A percentile compares a stretch with the other conserved stretches of the same genome.
These are phyloP conservation scores for Scolopax rusticola DNA, from an alignment of 2,797 vertebrate species.

Conservation along the genomic window DNA sequence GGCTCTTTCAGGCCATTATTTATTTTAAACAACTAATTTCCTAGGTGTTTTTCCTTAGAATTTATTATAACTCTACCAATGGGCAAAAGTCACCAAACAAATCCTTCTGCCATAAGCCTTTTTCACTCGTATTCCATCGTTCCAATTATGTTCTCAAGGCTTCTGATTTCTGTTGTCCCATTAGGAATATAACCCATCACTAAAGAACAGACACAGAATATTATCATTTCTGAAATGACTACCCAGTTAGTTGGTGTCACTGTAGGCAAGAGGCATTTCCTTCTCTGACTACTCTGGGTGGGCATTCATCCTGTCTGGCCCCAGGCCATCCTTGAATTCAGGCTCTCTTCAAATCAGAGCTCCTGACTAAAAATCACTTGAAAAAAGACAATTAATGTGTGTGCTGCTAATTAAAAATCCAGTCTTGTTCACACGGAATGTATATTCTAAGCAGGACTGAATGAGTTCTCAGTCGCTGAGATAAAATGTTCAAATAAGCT, in stretches of 20 bases:
- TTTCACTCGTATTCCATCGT: neutral
- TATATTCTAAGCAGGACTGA: neutral
- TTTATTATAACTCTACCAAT: neutral
- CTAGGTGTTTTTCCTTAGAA: constrained; percentile 5
- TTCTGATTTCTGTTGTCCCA: neutral
- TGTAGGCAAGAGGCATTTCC: neutral
- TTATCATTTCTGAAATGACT: neutral
- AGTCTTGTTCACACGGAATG: neutral
- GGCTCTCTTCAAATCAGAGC: neutral
- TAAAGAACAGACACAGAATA: neutral
- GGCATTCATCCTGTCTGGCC: neutral
- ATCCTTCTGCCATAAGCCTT: neutral
- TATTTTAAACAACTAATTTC: constrained; percentile 42
- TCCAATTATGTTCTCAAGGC: neutral
- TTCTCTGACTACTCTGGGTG: neutral
- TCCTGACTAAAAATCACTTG: neutral
- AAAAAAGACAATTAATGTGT: neutral
- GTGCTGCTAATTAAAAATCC: neutral
- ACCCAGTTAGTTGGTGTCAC: neutral
- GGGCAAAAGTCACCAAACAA: neutral
- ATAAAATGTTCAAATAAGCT: neutral
- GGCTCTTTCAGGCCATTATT: neutral
- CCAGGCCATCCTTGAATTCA: neutral
- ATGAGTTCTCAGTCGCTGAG: neutral
- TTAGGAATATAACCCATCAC: neutral